Base-by-base conservation (phyloP, 2,888 invertebrate genomes). In the Sisyra nigra region DNA sequence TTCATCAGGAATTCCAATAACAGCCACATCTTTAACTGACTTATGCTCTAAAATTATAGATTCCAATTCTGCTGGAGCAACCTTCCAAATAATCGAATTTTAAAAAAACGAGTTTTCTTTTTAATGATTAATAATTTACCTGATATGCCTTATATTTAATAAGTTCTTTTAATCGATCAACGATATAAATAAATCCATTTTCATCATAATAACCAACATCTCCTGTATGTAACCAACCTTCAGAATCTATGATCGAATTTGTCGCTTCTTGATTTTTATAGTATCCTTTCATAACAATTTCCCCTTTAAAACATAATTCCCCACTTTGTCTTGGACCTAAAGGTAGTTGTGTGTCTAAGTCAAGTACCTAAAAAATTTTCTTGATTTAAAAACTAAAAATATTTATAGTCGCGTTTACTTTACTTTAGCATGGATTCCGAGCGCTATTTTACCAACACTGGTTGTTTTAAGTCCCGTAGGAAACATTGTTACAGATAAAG, bases 91-190 rank as follows among this genome's bases (percentile, higher is more conserved):
- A 35, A 34, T 14, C 11, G 24, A 24, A n/a, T n/a, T n/a, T n/a
- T n/a, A n/a, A n/a, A n/a, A n/a, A n/a, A n/a, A n/a, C n/a, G n/a
- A n/a, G n/a, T n/a, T n/a, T n/a, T n/a, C n/a, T n/a, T n/a, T n/a
- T n/a, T n/a, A n/a, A n/a, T n/a, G n/a, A n/a, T n/a, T n/a, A n/a
- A n/a, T n/a, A n/a, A n/a, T 15, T 46, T 51, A 85, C 83, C 72
- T 85, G 80, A 54, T 76, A 82, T 35, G 80, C 88, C 59, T 91
- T 89, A 55, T 86, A 88, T 60, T 92, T 92, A 54, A 92, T 91
- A 18, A 92, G 72, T 56, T 91, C 89, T 58, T 92, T 92, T 13
- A 88, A 64, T 46, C 92, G 67, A 58, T 89, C 92, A 2, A 88
- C 81, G 48, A 91, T 76, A 54, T 72, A 88, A 60, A 87, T 81